Conservation (phyloP, 2,113 vertebrate genomes). For the Apodemus sylvaticus region DNA sequence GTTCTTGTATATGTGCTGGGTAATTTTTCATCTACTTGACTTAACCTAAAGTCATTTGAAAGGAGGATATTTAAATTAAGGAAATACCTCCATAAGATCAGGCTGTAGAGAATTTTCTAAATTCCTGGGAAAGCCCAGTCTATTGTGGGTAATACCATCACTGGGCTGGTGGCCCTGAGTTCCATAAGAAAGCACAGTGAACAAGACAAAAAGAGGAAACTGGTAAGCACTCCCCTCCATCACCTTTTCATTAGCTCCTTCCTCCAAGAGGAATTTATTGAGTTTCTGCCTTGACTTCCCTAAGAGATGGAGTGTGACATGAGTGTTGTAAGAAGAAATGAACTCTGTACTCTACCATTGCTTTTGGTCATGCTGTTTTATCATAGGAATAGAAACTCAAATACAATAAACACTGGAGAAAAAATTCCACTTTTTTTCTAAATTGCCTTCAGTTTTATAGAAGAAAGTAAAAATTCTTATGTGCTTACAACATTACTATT, state of each 20-base stretch:
- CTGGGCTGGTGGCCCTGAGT: too few species aligned
- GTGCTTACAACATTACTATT: neutral
- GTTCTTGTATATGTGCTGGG: neutral
- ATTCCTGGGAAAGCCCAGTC: neutral
- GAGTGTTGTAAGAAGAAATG: neutral
- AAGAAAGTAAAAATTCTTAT: neutral
- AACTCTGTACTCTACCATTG: neutral
- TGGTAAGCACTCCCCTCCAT: neutral
- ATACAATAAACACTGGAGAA: too few species aligned
- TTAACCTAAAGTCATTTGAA: neutral
- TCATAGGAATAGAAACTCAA: neutral
- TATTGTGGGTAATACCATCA: neutral
- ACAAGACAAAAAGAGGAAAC: neutral
- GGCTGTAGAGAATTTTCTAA: neutral
- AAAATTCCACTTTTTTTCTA: neutral
- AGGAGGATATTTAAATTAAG: neutral
- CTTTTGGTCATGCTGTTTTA: neutral
- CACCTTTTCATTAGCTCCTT: neutral
- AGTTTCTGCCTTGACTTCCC: neutral
- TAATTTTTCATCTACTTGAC: neutral
- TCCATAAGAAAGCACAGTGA: neutral
- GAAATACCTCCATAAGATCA: neutral
- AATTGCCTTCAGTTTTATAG: neutral
- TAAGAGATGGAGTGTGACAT: neutral
- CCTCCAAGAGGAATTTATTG: neutral